Conservation (phyloP, 2,888 invertebrate genomes). For the Heliconius ismenius region DNA sequence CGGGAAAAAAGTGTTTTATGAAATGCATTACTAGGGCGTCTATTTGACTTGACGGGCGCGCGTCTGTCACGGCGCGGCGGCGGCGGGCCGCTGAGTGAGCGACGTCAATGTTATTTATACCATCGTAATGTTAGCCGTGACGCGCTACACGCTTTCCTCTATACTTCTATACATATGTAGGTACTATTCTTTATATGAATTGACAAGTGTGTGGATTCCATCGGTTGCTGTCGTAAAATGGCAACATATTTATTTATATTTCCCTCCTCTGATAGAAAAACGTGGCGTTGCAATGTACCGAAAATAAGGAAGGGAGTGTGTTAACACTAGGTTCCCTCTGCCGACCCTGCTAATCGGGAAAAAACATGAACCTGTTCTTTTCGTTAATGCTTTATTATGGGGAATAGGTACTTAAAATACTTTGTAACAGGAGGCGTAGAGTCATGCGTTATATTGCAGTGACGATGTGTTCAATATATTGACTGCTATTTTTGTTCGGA, state of each 20-base stretch:
- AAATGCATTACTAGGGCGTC: slow-evolving; percentile 14
- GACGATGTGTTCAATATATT: slow-evolving; percentile 1
- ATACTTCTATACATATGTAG: neutral
- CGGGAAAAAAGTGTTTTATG: neutral
- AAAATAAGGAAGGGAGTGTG: neutral
- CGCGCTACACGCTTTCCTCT: slow-evolving; percentile 24
- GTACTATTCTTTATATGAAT: neutral
- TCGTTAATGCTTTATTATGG: too few species aligned
- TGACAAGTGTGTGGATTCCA: neutral
- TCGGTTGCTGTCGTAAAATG: neutral
- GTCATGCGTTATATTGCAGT: neutral
- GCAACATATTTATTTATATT: neutral
- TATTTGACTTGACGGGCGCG: slow-evolving; percentile 1
- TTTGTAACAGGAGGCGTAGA: neutral
- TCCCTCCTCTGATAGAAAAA: neutral
- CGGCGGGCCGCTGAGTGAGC: slow-evolving; percentile 40
- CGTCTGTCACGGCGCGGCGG: slow-evolving; percentile 24
- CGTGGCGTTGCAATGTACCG: neutral
- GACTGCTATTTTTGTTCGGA: slow-evolving; percentile 6
- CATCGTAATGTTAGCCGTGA: slow-evolving; percentile 35
- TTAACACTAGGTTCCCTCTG: too few species aligned
- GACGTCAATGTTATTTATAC: slow-evolving; percentile 44
- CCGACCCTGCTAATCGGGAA: too few species aligned
- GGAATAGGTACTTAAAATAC: neutral
- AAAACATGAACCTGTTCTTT: too few species aligned